phyloP scores from a whole-genome alignment of 2,888 invertebrate species.

The Pogonocherus hispidulus region DNA sequence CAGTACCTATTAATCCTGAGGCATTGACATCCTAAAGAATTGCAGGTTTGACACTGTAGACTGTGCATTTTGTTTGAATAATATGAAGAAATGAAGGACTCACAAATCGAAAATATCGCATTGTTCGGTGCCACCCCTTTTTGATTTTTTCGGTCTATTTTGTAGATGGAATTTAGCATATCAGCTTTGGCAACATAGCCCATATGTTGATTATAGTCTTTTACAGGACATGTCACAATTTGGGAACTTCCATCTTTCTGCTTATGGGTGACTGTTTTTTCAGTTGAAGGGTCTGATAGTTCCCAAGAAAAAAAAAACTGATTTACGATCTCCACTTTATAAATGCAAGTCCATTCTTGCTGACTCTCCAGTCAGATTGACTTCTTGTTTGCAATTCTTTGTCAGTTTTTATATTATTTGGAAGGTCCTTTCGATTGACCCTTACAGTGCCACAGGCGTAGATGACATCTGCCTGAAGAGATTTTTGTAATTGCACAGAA shows the following conservation, averaged over 20 bases:
- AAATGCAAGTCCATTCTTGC: constrained; percentile 30
- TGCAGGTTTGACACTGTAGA: too few relatives aligned
- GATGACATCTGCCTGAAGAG: neutral
- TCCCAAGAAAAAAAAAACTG: too few relatives aligned
- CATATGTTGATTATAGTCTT: constrained; percentile 6
- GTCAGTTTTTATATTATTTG: constrained; percentile 3
- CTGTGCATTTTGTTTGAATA: too few relatives aligned
- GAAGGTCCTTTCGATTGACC: neutral
- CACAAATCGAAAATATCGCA: too few relatives aligned
- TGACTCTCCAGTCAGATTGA: constrained; percentile 18
- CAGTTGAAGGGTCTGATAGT: neutral
- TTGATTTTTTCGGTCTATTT: too few relatives aligned
- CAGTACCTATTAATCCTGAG: too few relatives aligned
- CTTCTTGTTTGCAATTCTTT: constrained; percentile 6
- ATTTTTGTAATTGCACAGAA: neutral
- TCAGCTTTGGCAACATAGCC: too few relatives aligned
- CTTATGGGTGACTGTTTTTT: constrained; percentile 5
- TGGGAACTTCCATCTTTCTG: constrained; percentile 27
- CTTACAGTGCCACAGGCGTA: neutral
- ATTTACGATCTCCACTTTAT: constrained; percentile 35
- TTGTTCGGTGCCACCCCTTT: too few relatives aligned
- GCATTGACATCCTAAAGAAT: too few relatives aligned
- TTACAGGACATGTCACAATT: constrained; percentile 5
- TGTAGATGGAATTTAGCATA: too few relatives aligned
- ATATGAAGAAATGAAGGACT: too few relatives aligned